Percentiles rank a stretch among this genome's conserved stretches.
phyloP scores from a whole-genome alignment of 2,797 vertebrate species.

The Myripristis jacobus region DNA sequence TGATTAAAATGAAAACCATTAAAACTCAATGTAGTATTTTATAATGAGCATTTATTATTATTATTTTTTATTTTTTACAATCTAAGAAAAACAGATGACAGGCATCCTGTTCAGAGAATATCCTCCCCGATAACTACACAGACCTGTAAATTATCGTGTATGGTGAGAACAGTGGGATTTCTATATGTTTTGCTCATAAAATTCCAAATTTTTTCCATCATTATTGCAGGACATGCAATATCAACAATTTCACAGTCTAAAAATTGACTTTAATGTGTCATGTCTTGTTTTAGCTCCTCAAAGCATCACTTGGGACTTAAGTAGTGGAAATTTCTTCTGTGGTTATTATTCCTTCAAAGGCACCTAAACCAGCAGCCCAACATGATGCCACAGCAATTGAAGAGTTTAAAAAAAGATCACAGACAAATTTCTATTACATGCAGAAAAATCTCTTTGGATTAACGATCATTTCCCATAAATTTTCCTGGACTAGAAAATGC shows the following conservation, averaged over 20 bases:
- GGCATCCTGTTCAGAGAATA: not conserved
- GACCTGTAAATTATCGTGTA: not conserved
- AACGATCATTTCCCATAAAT: not conserved
- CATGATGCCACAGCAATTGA: constrained; percentile 13
- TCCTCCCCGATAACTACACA: not conserved
- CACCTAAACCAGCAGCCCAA: constrained; percentile 5
- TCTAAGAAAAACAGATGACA: not conserved
- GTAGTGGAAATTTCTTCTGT: not conserved
- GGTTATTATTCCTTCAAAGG: constrained; percentile 8
- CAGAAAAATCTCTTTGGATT: too few relatives aligned
- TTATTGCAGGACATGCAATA: not conserved
- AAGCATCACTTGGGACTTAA: constrained; percentile 7
- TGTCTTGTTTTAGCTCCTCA: constrained; percentile 6
- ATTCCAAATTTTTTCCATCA: not conserved
- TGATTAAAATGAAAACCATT: too few relatives aligned
- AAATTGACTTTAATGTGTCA: constrained; percentile 6
- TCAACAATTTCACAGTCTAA: not conserved
- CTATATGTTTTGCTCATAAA: not conserved
- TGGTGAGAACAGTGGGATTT: not conserved
- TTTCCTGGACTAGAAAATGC: not conserved
- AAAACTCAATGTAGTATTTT: too few relatives aligned
- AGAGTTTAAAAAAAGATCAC: not conserved
- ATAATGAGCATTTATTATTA: not conserved
- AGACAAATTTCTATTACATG: too few relatives aligned
- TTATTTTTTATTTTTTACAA: not conserved